These are phyloP conservation scores for Heliconius hermathena DNA, from an alignment of 1,140 invertebrate genomes.

Conservation along the genomic window DNA sequence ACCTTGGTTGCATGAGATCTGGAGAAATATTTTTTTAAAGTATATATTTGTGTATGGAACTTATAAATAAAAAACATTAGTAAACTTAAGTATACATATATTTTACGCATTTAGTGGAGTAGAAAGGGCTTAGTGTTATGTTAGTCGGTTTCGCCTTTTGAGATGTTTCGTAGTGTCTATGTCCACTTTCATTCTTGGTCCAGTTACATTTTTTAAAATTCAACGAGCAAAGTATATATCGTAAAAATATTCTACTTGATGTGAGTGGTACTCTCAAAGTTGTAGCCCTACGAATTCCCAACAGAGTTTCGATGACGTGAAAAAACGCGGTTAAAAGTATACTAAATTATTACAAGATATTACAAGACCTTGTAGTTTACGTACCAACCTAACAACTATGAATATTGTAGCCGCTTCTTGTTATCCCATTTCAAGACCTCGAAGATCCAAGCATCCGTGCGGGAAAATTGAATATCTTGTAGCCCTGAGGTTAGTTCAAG, in stretches of 20 bases:
- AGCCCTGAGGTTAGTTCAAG: conserved; percentile 15
- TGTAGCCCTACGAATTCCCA: not conserved
- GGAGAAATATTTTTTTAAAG: too few relatives aligned
- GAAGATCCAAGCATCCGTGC: conserved; percentile 38
- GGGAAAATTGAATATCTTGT: conserved; percentile 43
- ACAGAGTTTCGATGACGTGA: not conserved
- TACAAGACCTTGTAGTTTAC: conserved; percentile 15
- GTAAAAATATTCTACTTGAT: not conserved
- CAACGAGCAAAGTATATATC: not conserved
- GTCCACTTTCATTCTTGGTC: too few relatives aligned
- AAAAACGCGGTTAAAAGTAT: not conserved
- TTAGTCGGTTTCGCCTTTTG: too few relatives aligned
- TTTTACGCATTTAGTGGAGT: too few relatives aligned
- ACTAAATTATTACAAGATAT: conserved; percentile 8
- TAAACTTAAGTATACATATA: too few relatives aligned
- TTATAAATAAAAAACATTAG: too few relatives aligned
- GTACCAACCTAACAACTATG: conserved; percentile 32
- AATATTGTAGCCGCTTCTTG: conserved; percentile 38
- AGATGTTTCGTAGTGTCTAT: too few relatives aligned
- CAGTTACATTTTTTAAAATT: not conserved
- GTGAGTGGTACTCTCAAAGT: not conserved
- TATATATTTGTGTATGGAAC: too few relatives aligned
- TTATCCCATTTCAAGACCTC: conserved; percentile 42
- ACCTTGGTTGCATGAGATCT: too few relatives aligned
- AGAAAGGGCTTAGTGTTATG: too few relatives aligned